Base-by-base conservation (phyloP, 2,797 vertebrate species). In the Aythya fuligula region DNA sequence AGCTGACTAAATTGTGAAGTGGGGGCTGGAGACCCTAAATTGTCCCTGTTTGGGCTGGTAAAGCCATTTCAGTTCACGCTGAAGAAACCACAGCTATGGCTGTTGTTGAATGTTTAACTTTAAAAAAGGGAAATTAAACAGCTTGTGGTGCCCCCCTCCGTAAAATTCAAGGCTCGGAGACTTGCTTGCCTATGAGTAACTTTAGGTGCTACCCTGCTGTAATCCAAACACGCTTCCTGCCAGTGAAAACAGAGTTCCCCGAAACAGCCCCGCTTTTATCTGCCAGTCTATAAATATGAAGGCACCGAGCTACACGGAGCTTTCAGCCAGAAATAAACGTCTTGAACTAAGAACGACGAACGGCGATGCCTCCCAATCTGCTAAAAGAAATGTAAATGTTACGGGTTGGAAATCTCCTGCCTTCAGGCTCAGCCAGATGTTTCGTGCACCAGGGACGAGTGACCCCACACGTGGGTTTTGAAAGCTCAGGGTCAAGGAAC, bases 321-420 rank as follows among this genome's bases (percentile, higher is more conserved):
- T 92, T 96, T 75, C 71, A 82, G 69, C 62, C 75, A 88, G 78
- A 95, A 95, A 95, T 58, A 95, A 91, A 92, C 8, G n/a, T n/a
- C 70, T 53, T 39, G 16, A 84, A 79, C 56, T 76, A 53, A 90
- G 92, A 45, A 13, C 10, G 11, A 39, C 1, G 1, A 87, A 12
- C 34, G 7, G 62, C 9, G 36, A 75, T 56, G 54, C 45, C 54
- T 51, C 53, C 1, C 70, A 71, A 16, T 8, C 74, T 75, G 89
- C 61, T 47, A 15, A 56, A 39, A 0, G 77, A 75, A 77, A 90
- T n/a, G 75, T 56, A 72, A 94, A 94, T 45, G 61, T 84, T 72
- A 15, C 39, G 16, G 14, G 32, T 19, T 18, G 21, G 45, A 70
- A 74, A 49, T 4, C 24, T 96, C 82, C 89, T 88, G 77, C 66